Conservation (phyloP, 2,888 invertebrate species). For the Calephelis perditalis region DNA sequence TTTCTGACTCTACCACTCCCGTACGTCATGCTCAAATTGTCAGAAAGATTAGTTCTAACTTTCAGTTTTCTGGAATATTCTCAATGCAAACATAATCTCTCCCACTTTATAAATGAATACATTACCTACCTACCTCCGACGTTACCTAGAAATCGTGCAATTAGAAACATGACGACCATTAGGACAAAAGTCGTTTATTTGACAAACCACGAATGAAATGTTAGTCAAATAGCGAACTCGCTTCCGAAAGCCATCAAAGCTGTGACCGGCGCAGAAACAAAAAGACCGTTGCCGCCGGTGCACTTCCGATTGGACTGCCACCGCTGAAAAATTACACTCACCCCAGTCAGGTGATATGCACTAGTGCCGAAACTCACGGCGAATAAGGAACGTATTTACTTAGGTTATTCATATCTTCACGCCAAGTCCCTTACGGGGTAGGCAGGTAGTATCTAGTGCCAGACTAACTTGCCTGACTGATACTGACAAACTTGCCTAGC, state of each 20-base stretch:
- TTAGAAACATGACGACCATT: background rate
- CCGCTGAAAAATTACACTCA: conserved; percentile 69
- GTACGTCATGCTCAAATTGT: no score
- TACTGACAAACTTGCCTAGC: no score
- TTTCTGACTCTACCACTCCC: no score
- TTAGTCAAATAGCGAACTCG: conserved; percentile 62
- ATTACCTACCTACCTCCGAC: no score
- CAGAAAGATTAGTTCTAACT: no score
- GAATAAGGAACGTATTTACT: background rate
- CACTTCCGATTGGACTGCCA: conserved; percentile 72
- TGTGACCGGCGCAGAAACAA: conserved; percentile 59
- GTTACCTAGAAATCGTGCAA: background rate
- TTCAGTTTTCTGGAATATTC: no score
- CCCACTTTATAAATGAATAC: no score
- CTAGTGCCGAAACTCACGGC: conserved; percentile 1
- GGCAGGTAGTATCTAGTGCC: no score
- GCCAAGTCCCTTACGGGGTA: no score
- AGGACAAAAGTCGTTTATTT: conserved; percentile 4
- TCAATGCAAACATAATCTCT: no score
- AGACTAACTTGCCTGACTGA: no score
- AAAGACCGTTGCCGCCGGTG: conserved; percentile 63
- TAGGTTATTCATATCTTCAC: no score
- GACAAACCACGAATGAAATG: conserved; percentile 53
- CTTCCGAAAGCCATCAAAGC: conserved; percentile 70
- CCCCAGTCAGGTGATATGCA: conserved; percentile 49